Percentiles rank a stretch among this genome's conserved stretches.
Conservation (phyloP, 2,888 invertebrate species). For the Aporophyla nigra region DNA sequence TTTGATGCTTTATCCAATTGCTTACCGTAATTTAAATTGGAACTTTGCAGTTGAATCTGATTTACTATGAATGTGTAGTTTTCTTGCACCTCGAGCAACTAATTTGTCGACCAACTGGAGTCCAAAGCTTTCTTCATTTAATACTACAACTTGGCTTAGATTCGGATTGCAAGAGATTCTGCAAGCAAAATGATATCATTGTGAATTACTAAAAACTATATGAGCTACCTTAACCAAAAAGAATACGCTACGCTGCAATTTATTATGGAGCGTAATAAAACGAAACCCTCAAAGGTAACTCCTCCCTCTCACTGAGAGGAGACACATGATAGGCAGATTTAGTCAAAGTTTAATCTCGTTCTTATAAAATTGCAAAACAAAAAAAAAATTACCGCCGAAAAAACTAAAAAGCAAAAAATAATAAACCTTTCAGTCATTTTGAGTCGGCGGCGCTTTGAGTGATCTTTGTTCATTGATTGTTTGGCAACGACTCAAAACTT, state of each 20-base stretch:
- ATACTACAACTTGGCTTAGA: constrained; percentile 65
- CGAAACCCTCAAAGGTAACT: not conserved
- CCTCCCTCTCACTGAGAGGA: not conserved
- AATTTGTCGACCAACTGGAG: constrained; percentile 72
- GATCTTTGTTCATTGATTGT: too few relatives aligned
- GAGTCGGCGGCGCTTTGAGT: too few relatives aligned
- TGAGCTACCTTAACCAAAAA: not conserved
- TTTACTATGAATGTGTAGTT: constrained; percentile 65
- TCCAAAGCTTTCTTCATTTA: constrained; percentile 69
- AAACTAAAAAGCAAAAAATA: too few relatives aligned
- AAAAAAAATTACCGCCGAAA: too few relatives aligned
- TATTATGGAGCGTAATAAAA: not conserved
- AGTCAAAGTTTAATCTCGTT: not conserved
- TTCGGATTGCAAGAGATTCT: constrained; percentile 63
- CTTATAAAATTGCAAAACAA: not conserved
- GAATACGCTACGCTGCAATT: not conserved
- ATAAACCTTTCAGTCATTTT: too few relatives aligned
- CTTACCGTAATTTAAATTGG: constrained; percentile 68
- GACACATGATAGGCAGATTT: not conserved
- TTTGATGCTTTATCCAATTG: not conserved
- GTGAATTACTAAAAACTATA: not conserved
- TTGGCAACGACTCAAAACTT: too few relatives aligned
- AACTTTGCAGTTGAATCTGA: constrained; percentile 48
- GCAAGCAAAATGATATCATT: constrained; percentile 21
- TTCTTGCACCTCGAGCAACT: constrained; percentile 74